Base-by-base conservation (phyloP, 1,140 invertebrate genomes). In the Hylaeus anthracinus region DNA sequence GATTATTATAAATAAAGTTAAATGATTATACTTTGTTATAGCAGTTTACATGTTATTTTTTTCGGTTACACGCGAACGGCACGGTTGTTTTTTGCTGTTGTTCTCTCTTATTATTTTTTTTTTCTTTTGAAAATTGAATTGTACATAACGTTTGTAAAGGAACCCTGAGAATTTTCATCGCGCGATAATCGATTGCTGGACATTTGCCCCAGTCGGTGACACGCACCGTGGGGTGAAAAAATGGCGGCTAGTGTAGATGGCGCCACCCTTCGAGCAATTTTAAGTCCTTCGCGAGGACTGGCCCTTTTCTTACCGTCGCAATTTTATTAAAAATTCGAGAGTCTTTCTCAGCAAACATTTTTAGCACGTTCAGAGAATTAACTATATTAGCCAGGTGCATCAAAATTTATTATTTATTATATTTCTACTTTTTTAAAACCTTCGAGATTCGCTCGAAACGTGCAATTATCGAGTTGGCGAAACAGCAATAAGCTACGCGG, bases 1-100 rank as follows among this genome's bases (percentile, higher is more conserved):
- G 78, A 75, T 74, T 75, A 80, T 80, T 80, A 74, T 80, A 75
- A 75, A 80, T 74, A 74, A 80, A 80, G 79, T 80, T 80, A 69
- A 80, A 80, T 61, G 72, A 80, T 80, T 80, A 75, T 80, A 80
- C 72, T 80, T 75, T 75, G 79, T 80, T 80, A 79, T 73, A 61
- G 77, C 72, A 79, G 77, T 79, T 73, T 26, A 55, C 58, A 72
- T 55, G 72, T 79, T 79, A 73, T 79, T 79, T 60, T 73, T 63
- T 51, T 69, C 43, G 41, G 64, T 79, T 79, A 26, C 15, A 53
- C 61, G 8, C 10, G 37, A 51, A 41, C 5, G 48, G 64, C 5
- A 53, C 48, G 48, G 51, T 65, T 64, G 3, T 79, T 43, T 37
- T 5, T 37, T 39, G 43, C 26, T 26, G 26, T 26, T 26, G 26